Conservation (phyloP, 2,113 vertebrate genomes). For the Notothenia coriiceps region DNA sequence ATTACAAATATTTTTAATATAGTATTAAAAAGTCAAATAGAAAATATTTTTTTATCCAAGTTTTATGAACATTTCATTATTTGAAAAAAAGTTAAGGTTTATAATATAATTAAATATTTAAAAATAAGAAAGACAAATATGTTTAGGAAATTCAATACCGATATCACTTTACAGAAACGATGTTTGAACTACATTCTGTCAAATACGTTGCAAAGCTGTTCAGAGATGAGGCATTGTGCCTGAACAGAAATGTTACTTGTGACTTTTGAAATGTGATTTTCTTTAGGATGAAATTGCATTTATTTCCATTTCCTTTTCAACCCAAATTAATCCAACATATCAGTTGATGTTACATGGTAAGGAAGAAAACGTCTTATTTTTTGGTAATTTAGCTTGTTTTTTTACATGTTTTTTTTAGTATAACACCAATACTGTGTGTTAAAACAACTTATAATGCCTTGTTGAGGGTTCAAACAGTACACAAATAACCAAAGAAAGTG, state of each 20-base stretch:
- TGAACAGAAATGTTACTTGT: not conserved
- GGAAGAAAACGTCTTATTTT: not conserved
- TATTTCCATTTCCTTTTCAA: not conserved
- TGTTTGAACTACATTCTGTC: not conserved
- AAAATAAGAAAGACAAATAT: not conserved
- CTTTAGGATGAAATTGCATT: not conserved
- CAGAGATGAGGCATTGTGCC: not conserved
- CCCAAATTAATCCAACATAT: not conserved
- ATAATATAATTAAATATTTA: too few species aligned
- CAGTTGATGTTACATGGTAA: not conserved
- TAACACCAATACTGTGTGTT: not conserved
- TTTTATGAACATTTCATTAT: not conserved
- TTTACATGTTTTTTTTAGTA: not conserved
- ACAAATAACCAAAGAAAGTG: conserved; percentile 27
- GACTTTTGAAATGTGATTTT: not conserved
- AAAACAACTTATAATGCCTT: conserved; percentile 63
- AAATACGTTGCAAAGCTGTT: not conserved
- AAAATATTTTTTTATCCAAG: not conserved
- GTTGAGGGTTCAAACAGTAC: conserved; percentile 76
- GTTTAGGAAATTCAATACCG: not conserved
- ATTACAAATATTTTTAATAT: not conserved
- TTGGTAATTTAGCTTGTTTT: not conserved
- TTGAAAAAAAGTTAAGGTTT: not conserved
- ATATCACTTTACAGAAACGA: not conserved
- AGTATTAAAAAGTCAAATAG: not conserved